Conservation (phyloP, 2,113 vertebrate species). For the Cyprinodon variegatus region DNA sequence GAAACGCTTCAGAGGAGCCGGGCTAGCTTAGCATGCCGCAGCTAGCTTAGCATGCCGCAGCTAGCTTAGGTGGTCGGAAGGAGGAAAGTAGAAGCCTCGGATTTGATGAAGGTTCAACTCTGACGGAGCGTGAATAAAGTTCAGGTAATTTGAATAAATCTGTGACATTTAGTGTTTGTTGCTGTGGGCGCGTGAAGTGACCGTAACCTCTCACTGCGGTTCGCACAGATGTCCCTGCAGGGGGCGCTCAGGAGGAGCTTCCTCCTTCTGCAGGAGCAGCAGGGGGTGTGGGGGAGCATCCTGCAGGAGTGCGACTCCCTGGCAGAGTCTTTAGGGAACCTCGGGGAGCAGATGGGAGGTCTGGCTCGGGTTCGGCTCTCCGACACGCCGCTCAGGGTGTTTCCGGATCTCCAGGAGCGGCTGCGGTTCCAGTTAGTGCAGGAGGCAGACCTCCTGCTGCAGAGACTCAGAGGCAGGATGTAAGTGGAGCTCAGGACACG, state of each 20-base stretch:
- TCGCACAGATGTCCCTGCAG: conserved; percentile 56
- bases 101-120: not conserved
- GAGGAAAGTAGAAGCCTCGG: too few species aligned
- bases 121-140: not conserved
- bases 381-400: conserved; percentile 74
- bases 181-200: not conserved
- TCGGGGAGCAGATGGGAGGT: conserved; percentile 84
- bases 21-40: conserved; percentile 26
- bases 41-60: not conserved
- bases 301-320: conserved; percentile 77
- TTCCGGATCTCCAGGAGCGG: conserved; percentile 77
- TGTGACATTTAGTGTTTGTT: too few species aligned
- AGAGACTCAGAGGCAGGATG: conserved; percentile 80
- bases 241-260: conserved; percentile 81
- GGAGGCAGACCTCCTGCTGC: conserved; percentile 79
- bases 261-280: conserved; percentile 62
- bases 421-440: conserved; percentile 81
- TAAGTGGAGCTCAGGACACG: conserved; percentile 64
- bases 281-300: conserved; percentile 71
- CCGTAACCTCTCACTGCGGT: conserved; percentile 15
- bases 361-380: conserved; percentile 69
- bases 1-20: conserved; percentile 23
- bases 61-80: too few species aligned
- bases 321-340: conserved; percentile 81
- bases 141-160: not conserved